Percentiles rank a stretch among this genome's conserved stretches.
phyloP scores from a whole-genome alignment of 2,113 vertebrate species.

The Bufo gargarizans region DNA sequence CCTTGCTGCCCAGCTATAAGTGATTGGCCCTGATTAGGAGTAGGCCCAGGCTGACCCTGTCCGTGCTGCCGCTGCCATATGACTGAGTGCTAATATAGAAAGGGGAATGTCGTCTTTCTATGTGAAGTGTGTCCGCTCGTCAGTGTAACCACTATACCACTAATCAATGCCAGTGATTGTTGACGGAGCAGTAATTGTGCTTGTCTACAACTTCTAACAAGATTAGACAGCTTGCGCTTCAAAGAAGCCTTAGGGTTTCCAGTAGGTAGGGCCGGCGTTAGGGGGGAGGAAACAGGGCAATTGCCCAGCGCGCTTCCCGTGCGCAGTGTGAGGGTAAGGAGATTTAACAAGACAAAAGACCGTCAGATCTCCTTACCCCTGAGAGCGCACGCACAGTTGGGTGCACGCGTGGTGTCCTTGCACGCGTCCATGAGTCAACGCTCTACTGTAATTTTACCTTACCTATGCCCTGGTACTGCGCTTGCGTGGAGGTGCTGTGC shows the following conservation, averaged over 20 bases:
- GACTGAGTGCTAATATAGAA: neutral
- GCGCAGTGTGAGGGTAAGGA: no score
- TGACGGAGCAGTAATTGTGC: conserved; percentile 40
- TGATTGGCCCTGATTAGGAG: neutral
- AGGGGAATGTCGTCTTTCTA: conserved; percentile 29
- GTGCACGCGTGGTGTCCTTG: no score
- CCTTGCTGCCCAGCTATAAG: neutral
- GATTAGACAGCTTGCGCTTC: conserved; percentile 22
- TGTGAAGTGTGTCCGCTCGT: conserved; percentile 35
- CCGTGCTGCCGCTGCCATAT: neutral
- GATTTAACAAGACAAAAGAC: no score
- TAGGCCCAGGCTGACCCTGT: neutral
- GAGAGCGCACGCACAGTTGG: no score
- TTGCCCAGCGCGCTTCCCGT: no score
- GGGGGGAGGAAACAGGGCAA: no score
- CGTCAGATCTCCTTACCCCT: no score
- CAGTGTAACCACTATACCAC: conserved; percentile 50
- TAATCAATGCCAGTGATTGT: conserved; percentile 43
- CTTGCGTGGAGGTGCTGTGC: no score
- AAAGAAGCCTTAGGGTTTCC: conserved; percentile 39
- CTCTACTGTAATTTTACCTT: no score
- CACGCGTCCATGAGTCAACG: no score
- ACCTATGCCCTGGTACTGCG: no score
- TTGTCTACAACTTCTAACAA: conserved; percentile 28
- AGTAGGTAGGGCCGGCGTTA: no score